A percentile compares a stretch with the other conserved stretches of the same genome.
phyloP scores from a whole-genome alignment of 2,113 vertebrate genomes.

The Podarcis raffonei region DNA sequence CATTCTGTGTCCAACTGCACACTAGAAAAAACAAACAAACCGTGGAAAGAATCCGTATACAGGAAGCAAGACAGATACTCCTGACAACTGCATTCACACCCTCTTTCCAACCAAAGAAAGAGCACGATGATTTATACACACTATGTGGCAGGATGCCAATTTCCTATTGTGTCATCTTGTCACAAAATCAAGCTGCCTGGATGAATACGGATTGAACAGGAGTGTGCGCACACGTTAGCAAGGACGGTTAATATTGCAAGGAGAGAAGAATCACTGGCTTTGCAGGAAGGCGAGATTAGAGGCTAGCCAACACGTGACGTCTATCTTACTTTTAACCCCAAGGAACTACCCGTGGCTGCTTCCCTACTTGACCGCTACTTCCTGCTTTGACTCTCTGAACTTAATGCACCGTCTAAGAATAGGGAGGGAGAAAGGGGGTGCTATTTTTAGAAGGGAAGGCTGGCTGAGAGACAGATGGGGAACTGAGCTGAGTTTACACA shows the following conservation, averaged over 20 bases:
- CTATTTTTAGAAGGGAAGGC: background rate
- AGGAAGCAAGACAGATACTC: background rate
- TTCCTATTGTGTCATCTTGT: constrained; percentile 53
- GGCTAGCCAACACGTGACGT: background rate
- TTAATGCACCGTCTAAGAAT: background rate
- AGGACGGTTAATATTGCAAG: background rate
- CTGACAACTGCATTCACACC: background rate
- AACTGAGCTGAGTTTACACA: background rate
- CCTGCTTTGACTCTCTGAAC: background rate
- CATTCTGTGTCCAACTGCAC: no score
- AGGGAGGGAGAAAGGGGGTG: background rate
- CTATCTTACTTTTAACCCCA: background rate
- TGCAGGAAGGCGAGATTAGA: background rate
- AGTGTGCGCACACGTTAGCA: background rate
- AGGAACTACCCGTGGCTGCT: background rate
- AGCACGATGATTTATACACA: constrained; percentile 54
- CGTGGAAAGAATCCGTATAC: background rate
- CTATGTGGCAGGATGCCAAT: constrained; percentile 51
- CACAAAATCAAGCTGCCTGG: constrained; percentile 36
- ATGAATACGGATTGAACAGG: background rate
- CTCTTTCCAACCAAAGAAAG: constrained; percentile 1
- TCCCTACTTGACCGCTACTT: background rate
- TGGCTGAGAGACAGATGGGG: background rate
- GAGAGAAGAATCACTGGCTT: background rate
- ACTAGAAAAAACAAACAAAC: no score